Conservation (phyloP, 2,113 vertebrate genomes). For the Oophaga pumilio region DNA sequence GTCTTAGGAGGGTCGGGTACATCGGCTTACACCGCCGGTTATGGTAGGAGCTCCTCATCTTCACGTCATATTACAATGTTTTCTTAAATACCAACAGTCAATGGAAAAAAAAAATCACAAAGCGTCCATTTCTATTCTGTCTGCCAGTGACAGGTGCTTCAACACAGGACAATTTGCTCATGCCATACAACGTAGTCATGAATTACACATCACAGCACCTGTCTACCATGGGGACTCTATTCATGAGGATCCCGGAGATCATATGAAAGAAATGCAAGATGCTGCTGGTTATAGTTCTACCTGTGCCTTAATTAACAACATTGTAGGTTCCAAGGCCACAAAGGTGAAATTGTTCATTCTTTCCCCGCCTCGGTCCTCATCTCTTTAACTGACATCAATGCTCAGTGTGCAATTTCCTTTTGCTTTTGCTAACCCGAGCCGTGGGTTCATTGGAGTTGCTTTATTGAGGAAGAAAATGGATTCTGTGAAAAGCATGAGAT, state of each 20-base stretch:
- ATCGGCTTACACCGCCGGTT: no score
- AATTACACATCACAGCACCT: slow-evolving; percentile 42
- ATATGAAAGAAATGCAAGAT: slow-evolving; percentile 43
- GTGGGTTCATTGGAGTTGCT: slow-evolving; percentile 53
- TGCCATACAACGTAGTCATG: slow-evolving; percentile 1
- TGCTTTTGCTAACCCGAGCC: slow-evolving; percentile 37
- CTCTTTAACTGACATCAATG: slow-evolving; percentile 55
- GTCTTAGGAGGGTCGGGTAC: no score
- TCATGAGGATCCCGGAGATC: background rate
- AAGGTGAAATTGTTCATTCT: slow-evolving; percentile 58
- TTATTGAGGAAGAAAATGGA: slow-evolving; percentile 58
- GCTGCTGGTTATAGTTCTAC: slow-evolving; percentile 16
- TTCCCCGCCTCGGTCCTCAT: slow-evolving; percentile 22
- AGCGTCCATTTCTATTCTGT: background rate
- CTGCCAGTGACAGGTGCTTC: slow-evolving; percentile 23
- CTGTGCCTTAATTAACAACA: slow-evolving; percentile 52
- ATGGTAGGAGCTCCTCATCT: background rate
- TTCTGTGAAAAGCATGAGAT: slow-evolving; percentile 57
- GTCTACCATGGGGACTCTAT: slow-evolving; percentile 4
- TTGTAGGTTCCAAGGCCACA: slow-evolving; percentile 31
- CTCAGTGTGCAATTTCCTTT: slow-evolving; percentile 42
- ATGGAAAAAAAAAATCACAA: background rate
- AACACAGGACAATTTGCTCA: slow-evolving; percentile 14
- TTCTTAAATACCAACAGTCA: background rate
- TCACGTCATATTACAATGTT: background rate